These are phyloP conservation scores for Drosophila arizonae DNA, from an alignment of 1,140 invertebrate genomes.

Conservation along the genomic window DNA sequence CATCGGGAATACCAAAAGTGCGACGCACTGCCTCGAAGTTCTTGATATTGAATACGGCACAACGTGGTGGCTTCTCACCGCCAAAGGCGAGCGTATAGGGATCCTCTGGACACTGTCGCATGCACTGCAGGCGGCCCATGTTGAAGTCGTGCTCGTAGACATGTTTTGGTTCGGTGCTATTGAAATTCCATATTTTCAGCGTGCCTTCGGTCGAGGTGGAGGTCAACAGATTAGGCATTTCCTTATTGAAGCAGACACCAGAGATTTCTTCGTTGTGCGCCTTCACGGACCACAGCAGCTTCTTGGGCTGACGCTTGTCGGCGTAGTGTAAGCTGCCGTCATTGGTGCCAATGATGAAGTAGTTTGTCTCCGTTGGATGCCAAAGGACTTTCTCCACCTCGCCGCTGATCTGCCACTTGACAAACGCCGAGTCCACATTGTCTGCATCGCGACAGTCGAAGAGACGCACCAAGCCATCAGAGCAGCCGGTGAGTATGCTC, in stretches of 20 bases:
- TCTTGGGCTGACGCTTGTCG: slow-evolving; percentile 87
- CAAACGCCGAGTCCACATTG: slow-evolving; percentile 83
- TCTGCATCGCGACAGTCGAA: slow-evolving; percentile 90
- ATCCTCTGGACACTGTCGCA: slow-evolving; percentile 90
- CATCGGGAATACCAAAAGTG: slow-evolving; percentile 66
- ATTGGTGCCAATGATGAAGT: slow-evolving; percentile 89
- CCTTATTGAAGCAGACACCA: slow-evolving; percentile 83
- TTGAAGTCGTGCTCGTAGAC: slow-evolving; percentile 86
- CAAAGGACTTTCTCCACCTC: slow-evolving; percentile 96
- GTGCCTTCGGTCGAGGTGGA: slow-evolving; percentile 75
- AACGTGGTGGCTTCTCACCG: slow-evolving; percentile 91
- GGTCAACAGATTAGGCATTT: slow-evolving; percentile 69
- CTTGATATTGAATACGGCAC: slow-evolving; percentile 89
- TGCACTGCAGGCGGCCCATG: slow-evolving; percentile 89
- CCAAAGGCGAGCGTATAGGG: slow-evolving; percentile 91
- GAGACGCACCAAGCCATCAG: slow-evolving; percentile 87
- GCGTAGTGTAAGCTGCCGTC: slow-evolving; percentile 91
- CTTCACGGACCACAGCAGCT: slow-evolving; percentile 90
- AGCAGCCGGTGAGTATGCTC: slow-evolving; percentile 90
- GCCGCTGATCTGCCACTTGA: slow-evolving; percentile 88
- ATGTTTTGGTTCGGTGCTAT: slow-evolving; percentile 70
- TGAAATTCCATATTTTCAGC: slow-evolving; percentile 81
- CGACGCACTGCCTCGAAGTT: slow-evolving; percentile 85
- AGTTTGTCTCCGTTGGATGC: slow-evolving; percentile 85
- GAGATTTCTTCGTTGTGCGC: slow-evolving; percentile 93